Evolutionary conservation across 2,888 invertebrate genomes (phyloP), one percentile per base, ranked within the genome.

Genomic region (Amphiduros pacificus): DNA sequence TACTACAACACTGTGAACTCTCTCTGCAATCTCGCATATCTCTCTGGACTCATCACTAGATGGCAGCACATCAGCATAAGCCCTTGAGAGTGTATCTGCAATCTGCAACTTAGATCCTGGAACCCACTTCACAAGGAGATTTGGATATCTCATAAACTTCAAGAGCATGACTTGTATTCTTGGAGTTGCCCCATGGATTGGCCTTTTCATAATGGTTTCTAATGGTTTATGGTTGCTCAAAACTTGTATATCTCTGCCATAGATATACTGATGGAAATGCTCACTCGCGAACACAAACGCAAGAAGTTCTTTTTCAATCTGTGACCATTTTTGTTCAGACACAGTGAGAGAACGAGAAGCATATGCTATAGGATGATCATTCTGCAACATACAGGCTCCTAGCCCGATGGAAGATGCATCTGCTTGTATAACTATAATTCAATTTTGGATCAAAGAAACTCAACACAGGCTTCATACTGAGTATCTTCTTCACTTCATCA

Each of bases 281-380:
- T 65, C 44, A 17, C 44, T 41, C 3, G 49, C 65, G 49, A 57
- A 53, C 11, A 56, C 29, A n/a, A 65, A 32, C 14, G 65, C 55
- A 1, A 65, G 55, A 2, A 29, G n/a, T 29, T 65, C 57, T 52
- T 61, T 57, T 40, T 63, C 60, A n/a, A 61, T 63, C n/a, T 55
- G 55, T 24, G 63, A 57, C 36, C 61, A 63, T 9, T 51, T 17
- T 14, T 6, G 36, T 41, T 63, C 63, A 11, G 57, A 48, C 24
- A 11, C 26, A 2, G 55, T 56, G 5, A 64, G 51, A 11, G 61
- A 40, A 14, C 61, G 29, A 22, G 53, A 50, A 11, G 61, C 57
- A 58, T 49, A 64, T 5, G 57, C 54, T 14, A 61, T 2, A 6
- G 64, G 64, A 3, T 36, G 5, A 3, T 50, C 57, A 6, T 64